Evolutionary conservation across 2,113 vertebrate species (phyloP), one percentile per base, ranked within the genome.

Genomic region (Synchiropus splendidus): DNA sequence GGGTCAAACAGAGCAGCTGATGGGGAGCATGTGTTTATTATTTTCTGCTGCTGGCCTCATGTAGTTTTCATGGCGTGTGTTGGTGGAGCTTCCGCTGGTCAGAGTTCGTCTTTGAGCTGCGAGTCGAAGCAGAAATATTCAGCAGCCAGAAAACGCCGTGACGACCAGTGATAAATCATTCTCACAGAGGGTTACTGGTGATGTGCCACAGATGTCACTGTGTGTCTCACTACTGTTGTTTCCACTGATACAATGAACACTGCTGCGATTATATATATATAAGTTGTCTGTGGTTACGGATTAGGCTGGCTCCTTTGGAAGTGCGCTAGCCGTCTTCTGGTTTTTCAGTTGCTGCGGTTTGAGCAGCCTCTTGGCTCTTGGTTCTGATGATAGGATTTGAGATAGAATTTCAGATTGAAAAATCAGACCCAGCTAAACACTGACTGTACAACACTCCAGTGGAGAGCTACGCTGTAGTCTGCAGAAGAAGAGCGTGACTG

Each of bases 111-210:
- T 39, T 74, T 58, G 70, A 71, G 61, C 45, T 13, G 0, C 32
- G 11, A 70, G 67, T 79, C 77, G 67, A 83, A 83, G 78, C 60
- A 53, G 77, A 83, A 81, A 79, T 81, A 81, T 83, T 83, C 69
- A 80, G 55, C n/a, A n/a, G n/a, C n/a, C n/a, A n/a, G 54, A 27
- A 59, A 6, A 63, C 11, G 48, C 47, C 63, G 61, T 54, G 64
- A 71, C 34, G 69, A 64, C 62, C 59, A 44, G 61, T 63, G 59
- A 73, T 78, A 51, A 83, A 78, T 80, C 75, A 79, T 82, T 79
- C 73, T 36, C 45, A 63, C 27, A 79, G 68, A 77, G 70, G 64
- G 39, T 2, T 17, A 39, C 12, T 42, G 1, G 43, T 67, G 76
- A 75, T 75, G 73, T 64, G 68, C 64, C 64, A 39, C 30, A 9